A percentile compares a stretch with the other conserved stretches of the same genome.
phyloP scores from a whole-genome alignment of 1,140 invertebrate species.

The Chelonus insularis region DNA sequence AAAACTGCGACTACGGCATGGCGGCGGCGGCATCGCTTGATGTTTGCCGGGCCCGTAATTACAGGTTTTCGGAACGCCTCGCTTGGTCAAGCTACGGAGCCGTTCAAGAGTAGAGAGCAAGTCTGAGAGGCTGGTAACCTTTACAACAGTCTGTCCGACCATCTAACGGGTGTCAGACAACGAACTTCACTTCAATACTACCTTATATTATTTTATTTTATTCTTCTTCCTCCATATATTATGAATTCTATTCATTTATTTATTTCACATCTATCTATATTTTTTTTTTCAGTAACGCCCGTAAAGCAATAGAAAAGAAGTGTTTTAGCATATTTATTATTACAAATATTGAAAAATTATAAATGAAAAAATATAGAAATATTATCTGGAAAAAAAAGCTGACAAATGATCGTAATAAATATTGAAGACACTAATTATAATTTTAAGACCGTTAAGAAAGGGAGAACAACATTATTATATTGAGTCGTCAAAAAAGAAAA shows the following conservation, averaged over 20 bases:
- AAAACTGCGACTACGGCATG: conserved; percentile 31
- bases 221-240: not conserved
- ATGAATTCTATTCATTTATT: not conserved
- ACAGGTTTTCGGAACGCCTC: conserved; percentile 59
- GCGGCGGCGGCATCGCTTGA: conserved; percentile 53
- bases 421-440: conserved; percentile 8
- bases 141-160: conserved; percentile 16
- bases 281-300: not conserved
- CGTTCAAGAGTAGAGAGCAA: conserved; percentile 18
- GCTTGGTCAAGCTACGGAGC: conserved; percentile 40
- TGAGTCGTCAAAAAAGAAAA: conserved; percentile 9
- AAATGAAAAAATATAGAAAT: not conserved
- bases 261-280: not conserved
- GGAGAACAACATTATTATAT: not conserved
- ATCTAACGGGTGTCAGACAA: conserved; percentile 23
- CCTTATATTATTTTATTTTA: not conserved
- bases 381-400: not conserved
- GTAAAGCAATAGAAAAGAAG: too few relatives aligned
- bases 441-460: conserved; percentile 3
- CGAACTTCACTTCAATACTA: not conserved
- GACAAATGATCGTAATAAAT: conserved; percentile 1
- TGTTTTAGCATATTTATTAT: too few relatives aligned
- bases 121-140: conserved; percentile 12
- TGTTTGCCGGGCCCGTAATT: conserved; percentile 58
- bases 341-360: too few relatives aligned